These are phyloP conservation scores for Pelosia muscerda DNA, from an alignment of 2,888 invertebrate species.

Conservation along the genomic window DNA sequence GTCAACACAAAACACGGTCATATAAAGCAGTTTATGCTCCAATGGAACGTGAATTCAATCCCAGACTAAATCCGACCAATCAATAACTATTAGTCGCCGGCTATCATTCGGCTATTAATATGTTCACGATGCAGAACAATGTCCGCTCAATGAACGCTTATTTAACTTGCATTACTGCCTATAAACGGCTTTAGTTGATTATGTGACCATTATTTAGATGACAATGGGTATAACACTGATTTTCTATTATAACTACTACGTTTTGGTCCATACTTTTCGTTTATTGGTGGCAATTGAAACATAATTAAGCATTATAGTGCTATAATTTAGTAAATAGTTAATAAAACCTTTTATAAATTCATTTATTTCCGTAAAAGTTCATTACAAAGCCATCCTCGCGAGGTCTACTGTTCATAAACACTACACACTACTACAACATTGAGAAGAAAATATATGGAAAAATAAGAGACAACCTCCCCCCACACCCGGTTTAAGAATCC, in stretches of 20 bases:
- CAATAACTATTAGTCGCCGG: background rate
- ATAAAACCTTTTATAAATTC: too few species aligned
- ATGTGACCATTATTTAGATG: background rate
- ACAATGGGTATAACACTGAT: background rate
- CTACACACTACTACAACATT: too few species aligned
- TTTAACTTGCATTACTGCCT: background rate
- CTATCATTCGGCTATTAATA: background rate
- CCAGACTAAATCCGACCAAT: background rate
- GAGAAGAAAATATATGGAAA: too few species aligned
- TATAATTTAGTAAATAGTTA: too few species aligned
- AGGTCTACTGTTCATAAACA: too few species aligned
- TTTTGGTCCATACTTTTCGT: background rate
- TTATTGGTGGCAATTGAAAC: too few species aligned
- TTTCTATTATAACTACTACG: background rate
- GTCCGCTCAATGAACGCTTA: background rate
- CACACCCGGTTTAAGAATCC: too few species aligned
- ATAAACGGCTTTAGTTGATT: constrained; percentile 1
- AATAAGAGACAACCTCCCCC: too few species aligned
- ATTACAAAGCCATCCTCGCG: too few species aligned
- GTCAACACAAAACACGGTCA: background rate
- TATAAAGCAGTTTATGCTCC: background rate
- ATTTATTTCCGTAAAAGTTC: too few species aligned
- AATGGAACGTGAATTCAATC: background rate
- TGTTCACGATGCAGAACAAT: background rate
- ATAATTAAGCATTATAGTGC: too few species aligned